Percentiles rank a stretch among this genome's conserved stretches.
Evolutionary conservation across 2,797 vertebrate species (phyloP).

Genomic region (Apogon hyalosoma): DNA sequence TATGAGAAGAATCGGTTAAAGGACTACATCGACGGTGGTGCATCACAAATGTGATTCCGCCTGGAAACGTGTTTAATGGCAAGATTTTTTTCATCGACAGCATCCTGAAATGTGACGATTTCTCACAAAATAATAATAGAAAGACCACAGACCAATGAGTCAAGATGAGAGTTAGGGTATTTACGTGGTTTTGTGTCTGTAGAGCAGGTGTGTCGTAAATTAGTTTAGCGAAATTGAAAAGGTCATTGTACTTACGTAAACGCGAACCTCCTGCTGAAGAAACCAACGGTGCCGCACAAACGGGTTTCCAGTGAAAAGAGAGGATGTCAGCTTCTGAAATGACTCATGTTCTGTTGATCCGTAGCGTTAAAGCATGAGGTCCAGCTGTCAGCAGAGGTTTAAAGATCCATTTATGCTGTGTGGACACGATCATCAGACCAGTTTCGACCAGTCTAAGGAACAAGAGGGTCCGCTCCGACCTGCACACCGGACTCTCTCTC

Average conservation of each 20-base stretch:
- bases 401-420: neutral
- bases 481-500: too few relatives aligned
- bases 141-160: too few relatives aligned
- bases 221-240: conserved; percentile 7
- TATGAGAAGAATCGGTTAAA: fast-evolving
- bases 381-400: too few relatives aligned
- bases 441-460: neutral
- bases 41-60: conserved; percentile 16
- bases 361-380: fast-evolving
- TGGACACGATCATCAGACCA: too few relatives aligned
- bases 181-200: fast-evolving
- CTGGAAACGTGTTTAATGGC: conserved; percentile 27
- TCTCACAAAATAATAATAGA: neutral
- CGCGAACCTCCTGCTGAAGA: neutral
- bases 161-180: too few relatives aligned
- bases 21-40: conserved; percentile 50
- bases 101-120: conserved; percentile 3
- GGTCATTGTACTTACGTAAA: conserved; percentile 63
- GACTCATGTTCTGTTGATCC: neutral
- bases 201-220: neutral
- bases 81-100: neutral
- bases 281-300: neutral
- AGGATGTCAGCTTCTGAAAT: neutral
- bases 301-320: fast-evolving
- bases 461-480: neutral